phyloP scores from a whole-genome alignment of 2,113 vertebrate species.

The Psittacula cyanocephala region DNA sequence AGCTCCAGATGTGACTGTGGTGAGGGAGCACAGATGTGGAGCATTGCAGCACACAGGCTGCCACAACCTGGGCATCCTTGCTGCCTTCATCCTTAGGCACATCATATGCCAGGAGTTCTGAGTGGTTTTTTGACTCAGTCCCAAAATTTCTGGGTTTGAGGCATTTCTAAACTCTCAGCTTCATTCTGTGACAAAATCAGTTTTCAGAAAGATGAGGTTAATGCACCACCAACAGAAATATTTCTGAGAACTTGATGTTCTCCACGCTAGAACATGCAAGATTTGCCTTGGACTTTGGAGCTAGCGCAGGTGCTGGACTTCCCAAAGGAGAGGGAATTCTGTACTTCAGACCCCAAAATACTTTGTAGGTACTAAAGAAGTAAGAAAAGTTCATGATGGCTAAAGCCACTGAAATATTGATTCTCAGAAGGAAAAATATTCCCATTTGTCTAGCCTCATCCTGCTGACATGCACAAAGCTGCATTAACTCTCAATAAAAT shows the following conservation, averaged over 20 bases:
- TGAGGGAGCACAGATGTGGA: not conserved
- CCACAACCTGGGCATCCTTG: not conserved
- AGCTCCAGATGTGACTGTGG: not conserved
- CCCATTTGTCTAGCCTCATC: not conserved
- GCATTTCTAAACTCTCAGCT: not conserved
- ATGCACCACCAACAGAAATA: not conserved
- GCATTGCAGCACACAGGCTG: fast-evolving
- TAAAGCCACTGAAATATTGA: not conserved
- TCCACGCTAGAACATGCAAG: not conserved
- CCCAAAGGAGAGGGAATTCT: not conserved
- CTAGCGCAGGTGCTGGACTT: not conserved
- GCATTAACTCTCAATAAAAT: conserved; percentile 40
- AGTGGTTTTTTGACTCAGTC: not conserved
- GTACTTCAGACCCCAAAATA: not conserved
- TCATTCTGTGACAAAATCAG: not conserved
- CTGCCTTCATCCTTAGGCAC: not conserved
- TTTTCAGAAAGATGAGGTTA: not conserved
- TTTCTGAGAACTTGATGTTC: not conserved
- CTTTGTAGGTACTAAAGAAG: not conserved
- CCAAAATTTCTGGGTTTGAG: not conserved
- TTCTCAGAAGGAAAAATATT: conserved; percentile 16
- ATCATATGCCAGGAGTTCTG: not conserved
- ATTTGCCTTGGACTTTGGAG: not conserved
- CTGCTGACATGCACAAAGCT: conserved; percentile 22
- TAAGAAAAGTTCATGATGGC: not conserved